A percentile compares a stretch with the other conserved stretches of the same genome.
Conservation (phyloP, 2,113 vertebrate genomes). For the Copsychus sechellarum region DNA sequence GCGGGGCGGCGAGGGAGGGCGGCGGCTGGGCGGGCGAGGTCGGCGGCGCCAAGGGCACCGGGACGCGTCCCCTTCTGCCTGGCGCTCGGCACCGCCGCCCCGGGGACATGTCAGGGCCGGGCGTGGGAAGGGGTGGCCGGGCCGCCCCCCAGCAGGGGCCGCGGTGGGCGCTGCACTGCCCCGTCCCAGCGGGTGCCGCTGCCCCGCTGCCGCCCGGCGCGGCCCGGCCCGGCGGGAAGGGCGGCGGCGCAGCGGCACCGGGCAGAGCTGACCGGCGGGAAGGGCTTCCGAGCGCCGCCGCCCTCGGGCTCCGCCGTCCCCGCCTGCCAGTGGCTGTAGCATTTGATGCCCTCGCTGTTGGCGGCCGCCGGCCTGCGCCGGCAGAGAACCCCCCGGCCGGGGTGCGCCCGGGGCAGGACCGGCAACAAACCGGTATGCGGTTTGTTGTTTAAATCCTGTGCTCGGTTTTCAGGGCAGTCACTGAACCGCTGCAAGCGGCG, state of each 20-base stretch:
- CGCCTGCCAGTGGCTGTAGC: neutral
- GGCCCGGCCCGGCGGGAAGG: neutral
- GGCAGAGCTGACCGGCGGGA: neutral
- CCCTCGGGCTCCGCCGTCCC: too few species aligned
- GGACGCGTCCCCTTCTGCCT: too few species aligned
- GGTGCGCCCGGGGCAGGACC: neutral
- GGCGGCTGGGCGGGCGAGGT: too few species aligned
- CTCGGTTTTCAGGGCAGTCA: neutral
- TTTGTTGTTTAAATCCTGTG: too few species aligned
- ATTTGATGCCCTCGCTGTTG: neutral
- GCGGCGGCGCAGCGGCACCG: neutral
- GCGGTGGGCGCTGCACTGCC: too few species aligned
- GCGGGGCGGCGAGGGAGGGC: too few species aligned
- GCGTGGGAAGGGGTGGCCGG: too few species aligned
- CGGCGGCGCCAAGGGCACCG: too few species aligned
- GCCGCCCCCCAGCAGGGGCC: too few species aligned
- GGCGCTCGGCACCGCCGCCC: too few species aligned
- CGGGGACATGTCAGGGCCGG: too few species aligned
- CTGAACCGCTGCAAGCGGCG: neutral
- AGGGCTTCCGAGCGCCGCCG: neutral
- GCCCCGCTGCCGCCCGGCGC: neutral
- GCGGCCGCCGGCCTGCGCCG: neutral
- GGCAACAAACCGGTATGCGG: accelerated
- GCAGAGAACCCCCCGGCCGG: neutral
- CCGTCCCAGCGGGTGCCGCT: too few species aligned